A percentile compares a stretch with the other conserved stretches of the same genome.
Conservation (phyloP, 2,113 vertebrate species). For the Hippocampus comes region DNA sequence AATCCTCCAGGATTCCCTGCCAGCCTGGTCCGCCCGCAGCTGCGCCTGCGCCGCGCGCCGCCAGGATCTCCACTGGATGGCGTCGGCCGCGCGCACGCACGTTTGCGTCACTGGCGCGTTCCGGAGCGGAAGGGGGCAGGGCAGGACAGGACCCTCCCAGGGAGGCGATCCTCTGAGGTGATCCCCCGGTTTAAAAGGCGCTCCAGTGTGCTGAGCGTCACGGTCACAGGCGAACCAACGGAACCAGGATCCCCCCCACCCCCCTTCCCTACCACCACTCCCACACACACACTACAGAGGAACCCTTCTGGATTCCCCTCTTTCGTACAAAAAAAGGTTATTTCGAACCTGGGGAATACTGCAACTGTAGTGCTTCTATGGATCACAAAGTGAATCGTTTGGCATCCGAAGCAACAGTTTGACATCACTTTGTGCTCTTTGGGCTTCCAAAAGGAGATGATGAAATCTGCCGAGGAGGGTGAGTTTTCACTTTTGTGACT, state of each 20-base stretch:
- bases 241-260: background rate
- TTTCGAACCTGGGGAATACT: slow-evolving; percentile 9
- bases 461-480: slow-evolving; percentile 77
- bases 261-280: background rate
- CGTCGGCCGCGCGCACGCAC: background rate
- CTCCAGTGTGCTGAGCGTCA: background rate
- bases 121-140: background rate
- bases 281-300: background rate
- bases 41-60: background rate
- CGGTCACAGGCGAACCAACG: background rate
- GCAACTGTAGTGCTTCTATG: slow-evolving; percentile 54
- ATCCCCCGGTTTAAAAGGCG: slow-evolving; percentile 5
- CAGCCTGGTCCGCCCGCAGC: background rate
- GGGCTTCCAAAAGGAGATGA: slow-evolving; percentile 32
- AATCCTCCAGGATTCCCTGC: background rate
- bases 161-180: slow-evolving; percentile 4
- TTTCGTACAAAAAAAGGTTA: background rate
- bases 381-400: slow-evolving; percentile 34
- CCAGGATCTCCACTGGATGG: background rate
- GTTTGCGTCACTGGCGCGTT: background rate
- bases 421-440: slow-evolving; percentile 31
- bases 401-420: slow-evolving; percentile 35
- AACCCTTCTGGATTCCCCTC: background rate
- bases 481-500: slow-evolving; percentile 25
- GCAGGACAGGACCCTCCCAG: background rate